These are phyloP conservation scores for Muscina levida DNA, from an alignment of 2,888 invertebrate genomes.

Conservation along the genomic window DNA sequence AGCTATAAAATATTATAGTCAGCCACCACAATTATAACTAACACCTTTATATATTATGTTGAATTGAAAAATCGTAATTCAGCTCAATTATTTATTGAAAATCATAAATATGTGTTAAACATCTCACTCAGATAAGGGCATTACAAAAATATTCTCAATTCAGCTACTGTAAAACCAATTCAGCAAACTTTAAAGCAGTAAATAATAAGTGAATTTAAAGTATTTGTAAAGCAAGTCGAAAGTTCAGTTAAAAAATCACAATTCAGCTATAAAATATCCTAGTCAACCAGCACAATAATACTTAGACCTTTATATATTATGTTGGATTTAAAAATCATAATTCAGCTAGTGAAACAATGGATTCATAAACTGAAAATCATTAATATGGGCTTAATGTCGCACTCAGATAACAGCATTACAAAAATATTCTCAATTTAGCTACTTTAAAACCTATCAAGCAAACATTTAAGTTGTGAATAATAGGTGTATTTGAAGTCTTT, in stretches of 20 bases:
- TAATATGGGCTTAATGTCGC: too few relatives aligned
- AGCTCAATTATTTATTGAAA: not conserved
- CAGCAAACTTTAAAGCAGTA: too few relatives aligned
- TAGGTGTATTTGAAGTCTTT: not conserved
- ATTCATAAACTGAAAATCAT: not conserved
- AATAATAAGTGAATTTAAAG: too few relatives aligned
- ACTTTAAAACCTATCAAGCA: not conserved
- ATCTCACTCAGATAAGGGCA: not conserved
- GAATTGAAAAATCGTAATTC: not conserved
- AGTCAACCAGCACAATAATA: too few relatives aligned
- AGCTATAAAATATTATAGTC: too few relatives aligned
- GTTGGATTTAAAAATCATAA: too few relatives aligned
- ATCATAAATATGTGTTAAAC: not conserved
- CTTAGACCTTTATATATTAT: too few relatives aligned
- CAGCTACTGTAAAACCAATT: not conserved
- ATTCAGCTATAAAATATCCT: too few relatives aligned
- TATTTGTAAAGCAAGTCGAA: too few relatives aligned
- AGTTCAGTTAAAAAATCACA: too few relatives aligned
- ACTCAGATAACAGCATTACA: too few relatives aligned
- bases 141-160: not conserved
- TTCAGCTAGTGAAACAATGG: constrained; percentile 10
- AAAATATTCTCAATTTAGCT: not conserved
- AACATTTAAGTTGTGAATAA: not conserved
- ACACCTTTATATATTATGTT: not conserved
- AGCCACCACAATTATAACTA: too few relatives aligned